phyloP scores from a whole-genome alignment of 1,140 invertebrate genomes.

The Drosophila repleta region DNA sequence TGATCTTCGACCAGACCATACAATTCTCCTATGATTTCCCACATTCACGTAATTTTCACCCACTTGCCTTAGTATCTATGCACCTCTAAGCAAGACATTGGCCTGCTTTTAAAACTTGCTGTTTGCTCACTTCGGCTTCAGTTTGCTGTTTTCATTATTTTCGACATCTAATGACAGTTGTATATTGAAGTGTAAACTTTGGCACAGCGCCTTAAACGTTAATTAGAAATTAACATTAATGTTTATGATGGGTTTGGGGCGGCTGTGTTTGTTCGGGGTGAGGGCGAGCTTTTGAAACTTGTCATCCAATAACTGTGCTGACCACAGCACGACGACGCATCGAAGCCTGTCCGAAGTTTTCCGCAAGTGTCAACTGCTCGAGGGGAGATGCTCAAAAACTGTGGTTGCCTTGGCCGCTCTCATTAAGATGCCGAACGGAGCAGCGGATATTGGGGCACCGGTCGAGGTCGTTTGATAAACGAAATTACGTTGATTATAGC shows the following conservation, averaged over 20 bases:
- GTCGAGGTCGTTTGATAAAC: constrained; percentile 35
- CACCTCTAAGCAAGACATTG: no score
- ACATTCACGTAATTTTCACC: no score
- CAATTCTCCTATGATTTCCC: no score
- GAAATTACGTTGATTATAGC: constrained; percentile 53
- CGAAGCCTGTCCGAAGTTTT: constrained; percentile 33
- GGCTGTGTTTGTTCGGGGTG: no score
- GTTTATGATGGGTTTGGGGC: constrained; percentile 29
- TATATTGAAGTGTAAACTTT: constrained; percentile 31
- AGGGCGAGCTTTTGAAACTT: constrained; percentile 6
- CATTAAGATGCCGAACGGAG: constrained; percentile 30
- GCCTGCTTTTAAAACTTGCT: neutral
- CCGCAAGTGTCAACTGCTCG: constrained; percentile 9
- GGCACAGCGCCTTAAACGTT: constrained; percentile 30
- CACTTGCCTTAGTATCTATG: no score
- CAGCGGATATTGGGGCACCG: neutral
- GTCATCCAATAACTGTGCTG: constrained; percentile 13
- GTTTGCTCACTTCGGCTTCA: neutral
- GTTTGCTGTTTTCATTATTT: constrained; percentile 22
- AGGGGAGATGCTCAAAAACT: neutral
- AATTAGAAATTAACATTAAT: constrained; percentile 59
- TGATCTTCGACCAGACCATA: no score
- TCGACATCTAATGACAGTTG: constrained; percentile 50
- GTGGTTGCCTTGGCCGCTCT: constrained; percentile 33
- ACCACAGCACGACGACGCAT: constrained; percentile 16